These are phyloP conservation scores for Cynoglossus semilaevis DNA, from an alignment of 2,113 vertebrate species.

Conservation along the genomic window DNA sequence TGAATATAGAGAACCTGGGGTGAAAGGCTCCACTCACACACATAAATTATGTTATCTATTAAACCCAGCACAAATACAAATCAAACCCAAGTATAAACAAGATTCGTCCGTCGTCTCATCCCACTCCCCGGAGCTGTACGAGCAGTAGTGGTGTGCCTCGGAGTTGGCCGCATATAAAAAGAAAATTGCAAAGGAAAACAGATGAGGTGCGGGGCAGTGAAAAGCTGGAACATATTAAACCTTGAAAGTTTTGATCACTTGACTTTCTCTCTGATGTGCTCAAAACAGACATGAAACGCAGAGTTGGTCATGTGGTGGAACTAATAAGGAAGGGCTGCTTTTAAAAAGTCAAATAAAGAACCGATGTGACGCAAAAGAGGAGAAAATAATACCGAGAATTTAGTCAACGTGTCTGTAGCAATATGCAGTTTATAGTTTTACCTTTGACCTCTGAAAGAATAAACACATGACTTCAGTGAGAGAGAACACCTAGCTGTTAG, in stretches of 20 bases:
- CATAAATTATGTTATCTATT: conserved; percentile 11
- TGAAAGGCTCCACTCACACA: conserved; percentile 34
- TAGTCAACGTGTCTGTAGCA: not conserved
- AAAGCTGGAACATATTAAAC: conserved; percentile 64
- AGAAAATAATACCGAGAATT: conserved; percentile 6
- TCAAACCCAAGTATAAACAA: conserved; percentile 18
- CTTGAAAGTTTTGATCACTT: conserved; percentile 53
- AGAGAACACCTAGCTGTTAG: conserved; percentile 9
- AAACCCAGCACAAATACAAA: conserved; percentile 26
- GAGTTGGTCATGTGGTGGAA: conserved; percentile 34
- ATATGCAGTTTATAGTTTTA: conserved; percentile 17
- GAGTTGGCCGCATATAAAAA: conserved; percentile 24
- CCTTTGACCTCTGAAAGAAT: conserved; percentile 20
- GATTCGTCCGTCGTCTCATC: conserved; percentile 6
- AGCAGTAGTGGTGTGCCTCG: conserved; percentile 4
- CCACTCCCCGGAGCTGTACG: conserved; percentile 2
- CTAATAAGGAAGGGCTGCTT: conserved; percentile 46
- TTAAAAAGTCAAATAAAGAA: conserved; percentile 27
- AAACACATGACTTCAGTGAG: conserved; percentile 21
- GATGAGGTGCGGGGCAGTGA: conserved; percentile 43
- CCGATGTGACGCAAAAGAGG: conserved; percentile 14
- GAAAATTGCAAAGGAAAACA: conserved; percentile 59
- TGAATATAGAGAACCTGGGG: conserved; percentile 18
- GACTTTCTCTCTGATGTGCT: conserved; percentile 43
- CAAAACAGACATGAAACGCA: conserved; percentile 38